Conservation (phyloP, 2,797 vertebrate species). For the Apodemus agrarius region DNA sequence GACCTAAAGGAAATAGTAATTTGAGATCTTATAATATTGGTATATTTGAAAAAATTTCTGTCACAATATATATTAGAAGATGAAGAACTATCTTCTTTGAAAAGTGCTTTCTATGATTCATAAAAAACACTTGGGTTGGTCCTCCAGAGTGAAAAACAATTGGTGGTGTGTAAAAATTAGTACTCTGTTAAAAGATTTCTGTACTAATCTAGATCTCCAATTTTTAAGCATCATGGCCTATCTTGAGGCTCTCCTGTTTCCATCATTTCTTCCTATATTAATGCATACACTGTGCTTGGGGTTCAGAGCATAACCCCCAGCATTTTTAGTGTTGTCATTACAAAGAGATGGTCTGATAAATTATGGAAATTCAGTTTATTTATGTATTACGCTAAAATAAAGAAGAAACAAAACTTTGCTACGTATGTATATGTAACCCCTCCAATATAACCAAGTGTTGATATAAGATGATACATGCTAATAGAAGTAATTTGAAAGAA, state of each 20-base stretch:
- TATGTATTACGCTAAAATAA: neutral
- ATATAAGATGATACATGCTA: neutral
- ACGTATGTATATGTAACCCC: no score
- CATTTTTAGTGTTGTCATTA: neutral
- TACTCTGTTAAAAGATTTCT: neutral
- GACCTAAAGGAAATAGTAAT: neutral
- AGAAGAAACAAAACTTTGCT: neutral
- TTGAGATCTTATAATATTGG: neutral
- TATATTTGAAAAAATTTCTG: neutral
- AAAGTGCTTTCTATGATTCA: neutral
- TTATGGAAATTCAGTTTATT: neutral
- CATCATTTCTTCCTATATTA: neutral
- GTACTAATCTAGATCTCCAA: neutral
- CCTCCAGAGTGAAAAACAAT: fast-evolving
- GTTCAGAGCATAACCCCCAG: neutral
- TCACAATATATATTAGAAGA: neutral
- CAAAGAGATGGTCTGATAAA: neutral
- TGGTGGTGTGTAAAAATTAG: neutral
- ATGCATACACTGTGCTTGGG: neutral
- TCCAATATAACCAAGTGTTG: neutral
- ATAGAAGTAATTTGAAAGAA: neutral
- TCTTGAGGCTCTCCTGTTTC: neutral
- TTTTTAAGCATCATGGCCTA: neutral
- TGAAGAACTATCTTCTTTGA: neutral
- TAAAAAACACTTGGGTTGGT: neutral